Evolutionary conservation across 2,113 vertebrate species (phyloP), one percentile per base, ranked within the genome.

Genomic region (Psittacara wagleri): DNA sequence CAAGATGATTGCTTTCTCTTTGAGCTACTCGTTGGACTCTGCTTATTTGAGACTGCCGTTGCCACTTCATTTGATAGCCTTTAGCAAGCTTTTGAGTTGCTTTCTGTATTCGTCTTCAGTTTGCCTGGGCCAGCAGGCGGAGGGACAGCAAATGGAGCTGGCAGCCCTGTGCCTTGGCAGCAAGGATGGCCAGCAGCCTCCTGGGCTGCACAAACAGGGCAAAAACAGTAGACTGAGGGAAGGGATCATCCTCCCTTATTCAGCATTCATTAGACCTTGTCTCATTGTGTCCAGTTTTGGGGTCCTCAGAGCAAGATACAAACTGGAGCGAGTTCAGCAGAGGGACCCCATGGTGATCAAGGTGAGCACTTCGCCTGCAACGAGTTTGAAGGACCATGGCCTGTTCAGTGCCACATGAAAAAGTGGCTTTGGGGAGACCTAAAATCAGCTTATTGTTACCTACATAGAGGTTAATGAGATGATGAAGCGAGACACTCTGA

Each of bases 61-160:
- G n/a, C 25, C 37, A 51, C 48, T 95, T 83, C 54, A 70, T 84
- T 54, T 86, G 64, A 78, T 54, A 83, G 43, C 55, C n/a, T 92
- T 75, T 70, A 77, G 73, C 55, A 86, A 94, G 72, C 9, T 17
- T 83, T 31, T 39, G 57, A 57, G 37, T 46, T 69, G 19, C 25
- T 83, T 44, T 41, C 55, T 78, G 19, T 37, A 68, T 46, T 12
- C 17, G 5, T 29, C 44, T 70, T 54, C 29, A 18, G 19, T 80
- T 92, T 78, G 7, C 31, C 54, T 74, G 69, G 39, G 41, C 64
- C 29, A 52, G 59, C 31, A 90, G 59, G n/a, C 0, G 0, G 4
- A 41, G 35, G 20, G 44, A 7, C 2, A 7, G 28, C 0, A 0
- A 16, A 0, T 15, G 37, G 18, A 37, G n/a, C n/a, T 46, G 31